Evolutionary conservation across 2,888 invertebrate species (phyloP).

Genomic region (Aphodius granarius): DNA sequence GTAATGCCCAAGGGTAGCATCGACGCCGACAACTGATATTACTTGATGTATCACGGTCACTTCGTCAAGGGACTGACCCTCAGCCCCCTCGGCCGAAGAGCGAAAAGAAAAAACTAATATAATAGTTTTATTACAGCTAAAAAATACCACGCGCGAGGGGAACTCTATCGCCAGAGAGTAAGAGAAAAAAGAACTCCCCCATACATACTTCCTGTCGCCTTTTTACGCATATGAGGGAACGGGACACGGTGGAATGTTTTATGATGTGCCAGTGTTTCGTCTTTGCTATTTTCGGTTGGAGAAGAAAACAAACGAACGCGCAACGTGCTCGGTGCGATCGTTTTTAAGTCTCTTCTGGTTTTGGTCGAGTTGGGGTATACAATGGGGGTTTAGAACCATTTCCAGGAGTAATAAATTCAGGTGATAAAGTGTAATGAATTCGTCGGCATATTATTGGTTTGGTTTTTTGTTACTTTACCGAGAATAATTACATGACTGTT

Average conservation of each 20-base stretch:
- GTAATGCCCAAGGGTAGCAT: constrained; percentile 49
- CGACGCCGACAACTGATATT: constrained; percentile 54
- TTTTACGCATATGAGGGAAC: constrained; percentile 43
- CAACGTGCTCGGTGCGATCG: not conserved
- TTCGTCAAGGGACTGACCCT: constrained; percentile 48
- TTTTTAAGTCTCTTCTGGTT: constrained; percentile 3
- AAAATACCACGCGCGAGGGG: constrained; percentile 22
- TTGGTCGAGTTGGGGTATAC: not conserved
- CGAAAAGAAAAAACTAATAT: constrained; percentile 51
- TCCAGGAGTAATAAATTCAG: not conserved
- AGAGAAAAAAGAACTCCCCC: constrained; percentile 29
- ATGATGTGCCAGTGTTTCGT: constrained; percentile 41
- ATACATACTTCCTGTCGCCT: constrained; percentile 25
- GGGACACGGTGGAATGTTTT: constrained; percentile 38
- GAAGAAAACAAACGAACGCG: constrained; percentile 37
- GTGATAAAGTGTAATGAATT: not conserved
- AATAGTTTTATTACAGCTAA: constrained; percentile 52
- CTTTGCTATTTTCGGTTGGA: constrained; percentile 43
- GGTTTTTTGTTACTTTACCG: not conserved
- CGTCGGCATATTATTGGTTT: not conserved
- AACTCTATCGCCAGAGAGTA: not conserved
- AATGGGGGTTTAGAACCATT: constrained; percentile 2
- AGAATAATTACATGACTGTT: too few species aligned
- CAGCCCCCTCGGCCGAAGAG: constrained; percentile 40
- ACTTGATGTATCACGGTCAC: constrained; percentile 57